Evolutionary conservation across 2,797 vertebrate genomes (phyloP).

Genomic region (Pteropus rufus): DNA sequence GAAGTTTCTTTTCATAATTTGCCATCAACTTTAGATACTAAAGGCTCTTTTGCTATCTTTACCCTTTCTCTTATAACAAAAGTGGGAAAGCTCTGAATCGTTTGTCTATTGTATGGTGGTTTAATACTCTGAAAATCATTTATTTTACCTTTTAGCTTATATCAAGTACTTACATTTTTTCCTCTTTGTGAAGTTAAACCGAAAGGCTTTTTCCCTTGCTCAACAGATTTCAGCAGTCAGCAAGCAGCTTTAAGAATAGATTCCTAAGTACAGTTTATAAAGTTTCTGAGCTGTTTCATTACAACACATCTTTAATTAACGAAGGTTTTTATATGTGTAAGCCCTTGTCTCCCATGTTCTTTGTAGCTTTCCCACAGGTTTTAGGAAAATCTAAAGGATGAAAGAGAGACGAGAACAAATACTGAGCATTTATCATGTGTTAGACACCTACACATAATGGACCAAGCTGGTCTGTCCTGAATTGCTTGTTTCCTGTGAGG

Average conservation of each 20-base stretch:
- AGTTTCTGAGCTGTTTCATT: slow-evolving; percentile 5
- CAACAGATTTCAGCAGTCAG: not conserved
- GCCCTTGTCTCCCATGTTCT: not conserved
- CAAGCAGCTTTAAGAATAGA: not conserved
- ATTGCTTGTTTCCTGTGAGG: not conserved
- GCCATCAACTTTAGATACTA: not conserved
- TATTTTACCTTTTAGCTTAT: not conserved
- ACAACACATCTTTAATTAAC: not conserved
- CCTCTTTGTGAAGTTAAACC: not conserved
- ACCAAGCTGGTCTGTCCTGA: not conserved
- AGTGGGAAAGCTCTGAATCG: not conserved
- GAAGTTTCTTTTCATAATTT: not conserved
- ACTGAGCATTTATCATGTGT: not conserved
- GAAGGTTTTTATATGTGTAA: not conserved
- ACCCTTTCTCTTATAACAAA: not conserved
- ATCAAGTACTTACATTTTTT: not conserved
- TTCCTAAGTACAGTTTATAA: slow-evolving; percentile 1
- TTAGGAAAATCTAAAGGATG: not conserved
- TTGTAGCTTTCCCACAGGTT: not conserved
- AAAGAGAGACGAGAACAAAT: not conserved
- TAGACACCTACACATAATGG: not conserved
- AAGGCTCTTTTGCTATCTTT: not conserved
- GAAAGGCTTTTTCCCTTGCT: not conserved
- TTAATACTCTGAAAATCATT: not conserved
- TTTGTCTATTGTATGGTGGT: not conserved